Percentiles rank a stretch among this genome's conserved stretches.
These are phyloP conservation scores for Cheilosia variabilis DNA, from an alignment of 2,888 invertebrate species.

Conservation along the genomic window DNA sequence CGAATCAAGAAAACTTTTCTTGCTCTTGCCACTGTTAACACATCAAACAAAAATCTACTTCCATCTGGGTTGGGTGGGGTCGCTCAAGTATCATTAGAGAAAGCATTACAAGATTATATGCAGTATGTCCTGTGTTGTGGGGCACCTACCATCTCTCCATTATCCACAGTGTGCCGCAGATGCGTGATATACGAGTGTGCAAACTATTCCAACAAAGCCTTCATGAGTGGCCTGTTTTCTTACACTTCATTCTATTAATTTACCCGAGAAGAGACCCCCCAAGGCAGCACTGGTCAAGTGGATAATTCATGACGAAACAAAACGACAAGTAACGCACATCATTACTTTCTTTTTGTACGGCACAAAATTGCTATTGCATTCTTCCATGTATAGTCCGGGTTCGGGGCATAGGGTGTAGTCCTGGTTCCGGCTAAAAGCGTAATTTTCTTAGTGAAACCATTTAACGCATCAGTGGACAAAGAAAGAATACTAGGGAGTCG, in stretches of 20 bases:
- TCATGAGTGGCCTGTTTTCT: conserved; percentile 51
- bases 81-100: conserved; percentile 50
- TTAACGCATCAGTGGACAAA: conserved; percentile 69
- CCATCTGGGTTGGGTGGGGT: not conserved
- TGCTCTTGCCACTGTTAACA: not conserved
- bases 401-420: not conserved
- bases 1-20: not conserved
- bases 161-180: conserved; percentile 2
- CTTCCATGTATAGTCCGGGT: conserved; percentile 2
- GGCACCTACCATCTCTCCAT: conserved; percentile 4
- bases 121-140: conserved; percentile 1
- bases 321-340: conserved; percentile 54
- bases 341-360: conserved; percentile 45
- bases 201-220: conserved; percentile 48
- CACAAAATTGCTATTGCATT: conserved; percentile 37
- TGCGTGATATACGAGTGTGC: conserved; percentile 4
- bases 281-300: conserved; percentile 68
- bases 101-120: conserved; percentile 42
- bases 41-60: conserved; percentile 1
- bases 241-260: conserved; percentile 58
- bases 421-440: conserved; percentile 39
- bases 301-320: conserved; percentile 69
- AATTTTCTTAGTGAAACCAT: conserved; percentile 56
- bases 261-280: conserved; percentile 2
- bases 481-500: conserved; percentile 28